Evolutionary conservation across 2,888 invertebrate species (phyloP).

Genomic region (Scaptomyza flava): DNA sequence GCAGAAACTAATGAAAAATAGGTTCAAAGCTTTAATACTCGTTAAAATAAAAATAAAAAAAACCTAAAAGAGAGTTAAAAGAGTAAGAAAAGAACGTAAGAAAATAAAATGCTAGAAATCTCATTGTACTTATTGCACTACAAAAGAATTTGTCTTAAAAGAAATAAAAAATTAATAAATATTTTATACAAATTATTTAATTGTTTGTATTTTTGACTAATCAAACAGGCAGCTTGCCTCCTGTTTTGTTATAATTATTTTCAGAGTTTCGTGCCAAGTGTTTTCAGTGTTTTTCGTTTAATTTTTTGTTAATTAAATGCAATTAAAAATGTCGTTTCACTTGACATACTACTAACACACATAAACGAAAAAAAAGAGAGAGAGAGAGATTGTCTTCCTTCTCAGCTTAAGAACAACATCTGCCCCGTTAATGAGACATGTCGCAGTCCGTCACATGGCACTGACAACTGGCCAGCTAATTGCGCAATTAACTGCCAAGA

Average conservation of each 20-base stretch:
- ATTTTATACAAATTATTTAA: too few relatives aligned
- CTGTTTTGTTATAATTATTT: not conserved
- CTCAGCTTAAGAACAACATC: constrained; percentile 19
- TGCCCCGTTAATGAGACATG: constrained; percentile 73
- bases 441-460: constrained; percentile 67
- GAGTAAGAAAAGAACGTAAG: too few relatives aligned
- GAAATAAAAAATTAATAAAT: too few relatives aligned
- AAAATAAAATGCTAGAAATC: too few relatives aligned
- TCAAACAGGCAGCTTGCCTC: not conserved
- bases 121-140: too few relatives aligned
- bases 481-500: constrained; percentile 73
- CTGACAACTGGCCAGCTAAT: constrained; percentile 70
- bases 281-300: constrained; percentile 59
- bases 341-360: constrained; percentile 23
- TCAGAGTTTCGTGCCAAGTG: constrained; percentile 8
- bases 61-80: not conserved
- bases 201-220: not conserved
- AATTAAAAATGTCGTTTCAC: constrained; percentile 57
- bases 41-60: not conserved
- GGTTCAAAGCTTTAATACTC: not conserved
- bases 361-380: not conserved
- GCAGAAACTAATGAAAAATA: not conserved
- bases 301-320: constrained; percentile 76
- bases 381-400: not conserved
- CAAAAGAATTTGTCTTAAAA: too few relatives aligned